phyloP scores from a whole-genome alignment of 2,888 invertebrate species.

The Stenotaenia linearis region DNA sequence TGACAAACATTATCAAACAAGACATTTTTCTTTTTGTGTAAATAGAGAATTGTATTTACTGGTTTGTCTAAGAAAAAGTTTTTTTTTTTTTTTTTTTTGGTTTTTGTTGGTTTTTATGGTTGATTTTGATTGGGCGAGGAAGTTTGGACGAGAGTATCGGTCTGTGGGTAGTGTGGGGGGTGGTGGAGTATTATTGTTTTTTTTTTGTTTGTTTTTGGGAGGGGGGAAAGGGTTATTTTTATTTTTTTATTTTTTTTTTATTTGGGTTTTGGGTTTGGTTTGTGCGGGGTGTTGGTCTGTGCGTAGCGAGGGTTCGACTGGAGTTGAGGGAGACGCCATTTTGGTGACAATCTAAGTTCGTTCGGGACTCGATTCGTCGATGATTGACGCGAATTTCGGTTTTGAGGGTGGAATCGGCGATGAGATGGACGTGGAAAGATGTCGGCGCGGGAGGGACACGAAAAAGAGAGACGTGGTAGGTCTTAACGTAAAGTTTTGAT shows the following conservation, averaged over 20 bases:
- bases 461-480: too few relatives aligned
- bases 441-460: too few relatives aligned
- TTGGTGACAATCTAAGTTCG: too few relatives aligned
- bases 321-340: too few relatives aligned
- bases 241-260: not conserved
- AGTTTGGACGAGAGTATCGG: not conserved
- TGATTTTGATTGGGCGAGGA: not conserved
- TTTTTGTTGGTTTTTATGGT: not conserved
- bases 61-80: not conserved
- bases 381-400: too few relatives aligned
- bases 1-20: not conserved
- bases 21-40: not conserved
- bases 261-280: too few relatives aligned
- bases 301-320: too few relatives aligned
- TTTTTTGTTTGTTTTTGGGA: not conserved
- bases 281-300: too few relatives aligned
- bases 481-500: too few relatives aligned
- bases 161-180: not conserved
- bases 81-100: not conserved
- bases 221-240: not conserved
- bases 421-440: too few relatives aligned
- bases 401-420: too few relatives aligned
- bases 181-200: not conserved
- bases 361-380: too few relatives aligned
- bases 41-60: not conserved